These are phyloP conservation scores for Lepidotrigona ventralis DNA, from an alignment of 1,140 invertebrate genomes.

Conservation along the genomic window DNA sequence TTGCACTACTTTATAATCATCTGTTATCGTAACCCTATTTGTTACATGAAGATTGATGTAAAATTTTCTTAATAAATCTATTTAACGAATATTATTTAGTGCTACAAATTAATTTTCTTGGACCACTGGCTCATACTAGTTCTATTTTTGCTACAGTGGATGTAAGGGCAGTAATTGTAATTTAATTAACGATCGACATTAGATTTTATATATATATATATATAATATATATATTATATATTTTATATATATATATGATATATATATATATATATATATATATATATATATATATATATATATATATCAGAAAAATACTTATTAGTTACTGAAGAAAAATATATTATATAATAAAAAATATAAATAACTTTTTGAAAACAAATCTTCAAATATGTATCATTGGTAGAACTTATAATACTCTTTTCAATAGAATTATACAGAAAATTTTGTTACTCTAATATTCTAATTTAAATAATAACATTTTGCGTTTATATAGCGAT, in stretches of 20 bases:
- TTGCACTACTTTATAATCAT: conserved; percentile 37
- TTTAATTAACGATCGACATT: conserved; percentile 10
- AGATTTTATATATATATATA: conserved; percentile 40
- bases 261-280: too few relatives aligned
- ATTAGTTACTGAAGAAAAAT: conserved; percentile 16
- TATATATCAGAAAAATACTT: conserved; percentile 26
- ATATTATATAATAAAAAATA: conserved; percentile 15
- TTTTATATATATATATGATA: too few relatives aligned
- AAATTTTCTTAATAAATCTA: conserved; percentile 53
- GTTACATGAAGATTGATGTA: conserved; percentile 57
- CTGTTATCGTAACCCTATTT: conserved; percentile 56
- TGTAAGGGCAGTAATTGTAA: conserved; percentile 29
- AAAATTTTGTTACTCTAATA: conserved; percentile 29
- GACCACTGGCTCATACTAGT: conserved; percentile 36
- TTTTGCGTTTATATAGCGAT: conserved; percentile 28
- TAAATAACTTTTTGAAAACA: conserved; percentile 52
- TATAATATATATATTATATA: conserved; percentile 12
- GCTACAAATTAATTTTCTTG: conserved; percentile 55
- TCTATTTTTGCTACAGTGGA: conserved; percentile 29
- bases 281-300: too few relatives aligned
- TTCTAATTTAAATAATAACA: conserved; percentile 21
- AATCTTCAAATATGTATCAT: conserved; percentile 12
- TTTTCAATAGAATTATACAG: conserved; percentile 7
- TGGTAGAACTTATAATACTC: conserved; percentile 38
- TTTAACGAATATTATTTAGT: conserved; percentile 58